Conservation (phyloP, 2,888 invertebrate genomes). For the Atherix ibis region DNA sequence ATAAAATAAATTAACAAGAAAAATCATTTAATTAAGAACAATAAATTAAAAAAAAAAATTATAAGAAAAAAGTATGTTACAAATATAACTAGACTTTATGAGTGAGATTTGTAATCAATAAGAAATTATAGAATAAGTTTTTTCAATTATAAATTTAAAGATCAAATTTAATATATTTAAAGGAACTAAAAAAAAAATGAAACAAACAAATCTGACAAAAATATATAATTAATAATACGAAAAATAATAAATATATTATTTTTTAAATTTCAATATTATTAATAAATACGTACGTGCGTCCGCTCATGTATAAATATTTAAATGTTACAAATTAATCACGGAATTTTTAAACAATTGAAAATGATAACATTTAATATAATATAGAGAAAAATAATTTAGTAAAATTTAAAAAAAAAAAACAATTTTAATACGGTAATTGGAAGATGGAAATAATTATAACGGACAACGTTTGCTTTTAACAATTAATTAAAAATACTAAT, state of each 20-base stretch:
- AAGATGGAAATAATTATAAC: too few relatives aligned
- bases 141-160: constrained; percentile 4
- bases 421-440: too few relatives aligned
- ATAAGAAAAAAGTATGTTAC: constrained; percentile 2
- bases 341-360: too few relatives aligned
- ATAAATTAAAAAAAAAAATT: constrained; percentile 1
- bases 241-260: constrained; percentile 1
- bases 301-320: constrained; percentile 8
- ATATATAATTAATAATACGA: constrained; percentile 3
- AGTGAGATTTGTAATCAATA: constrained; percentile 8
- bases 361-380: too few relatives aligned
- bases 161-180: too few relatives aligned
- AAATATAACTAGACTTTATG: constrained; percentile 6
- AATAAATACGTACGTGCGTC: constrained; percentile 6
- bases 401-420: too few relatives aligned
- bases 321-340: too few relatives aligned
- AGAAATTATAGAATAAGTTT: constrained; percentile 1
- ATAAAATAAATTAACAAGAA: constrained; percentile 1
- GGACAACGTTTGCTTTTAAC: too few relatives aligned
- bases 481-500: too few relatives aligned
- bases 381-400: too few relatives aligned
- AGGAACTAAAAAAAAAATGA: constrained; percentile 2
- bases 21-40: constrained; percentile 1
- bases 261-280: constrained; percentile 4
- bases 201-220: constrained; percentile 1